Evolutionary conservation across 2,113 vertebrate species (phyloP).

Genomic region (Sus scrofa): T2T-Sscrofa CM000818.6:98001001-98001500

Average conservation of each 20-base stretch:
- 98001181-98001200: not conserved
- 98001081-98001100: not conserved
- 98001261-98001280: not conserved
- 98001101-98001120: fast-evolving
- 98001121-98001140: not conserved
- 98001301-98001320: not conserved
- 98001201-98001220: not conserved
- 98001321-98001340: not conserved
- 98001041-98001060: not conserved
- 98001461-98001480: too few species aligned
- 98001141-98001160: not conserved
- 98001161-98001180: not conserved
- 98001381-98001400: too few species aligned
- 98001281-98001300: not conserved
- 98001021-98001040: not conserved
- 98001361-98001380: too few species aligned
- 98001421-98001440: too few species aligned
- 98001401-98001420: too few species aligned
- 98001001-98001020: not conserved
- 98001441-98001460: too few species aligned
- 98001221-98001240: not conserved
- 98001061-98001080: not conserved
- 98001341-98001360: not conserved
- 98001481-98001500: too few species aligned
- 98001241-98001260: not conserved